Evolutionary conservation across 1,140 invertebrate species (phyloP).

Genomic region (Batillaria attramentaria): DNA sequence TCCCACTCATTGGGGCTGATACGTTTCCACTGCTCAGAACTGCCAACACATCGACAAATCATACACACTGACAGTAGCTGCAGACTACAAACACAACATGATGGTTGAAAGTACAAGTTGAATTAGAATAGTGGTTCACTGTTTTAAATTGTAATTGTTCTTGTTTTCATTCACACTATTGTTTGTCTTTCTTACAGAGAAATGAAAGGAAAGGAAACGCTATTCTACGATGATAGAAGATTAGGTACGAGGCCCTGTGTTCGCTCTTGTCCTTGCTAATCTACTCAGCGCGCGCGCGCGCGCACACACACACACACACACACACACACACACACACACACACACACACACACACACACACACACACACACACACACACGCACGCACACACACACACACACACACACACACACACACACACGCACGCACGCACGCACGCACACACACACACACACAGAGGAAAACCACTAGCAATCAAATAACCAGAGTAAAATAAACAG

Average conservation of each 20-base stretch:
- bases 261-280: too few relatives aligned
- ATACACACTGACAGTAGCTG: background rate
- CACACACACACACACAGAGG: background rate
- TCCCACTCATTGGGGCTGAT: constrained; percentile 86
- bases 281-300: too few relatives aligned
- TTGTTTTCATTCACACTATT: background rate
- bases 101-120: too few relatives aligned
- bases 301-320: background rate
- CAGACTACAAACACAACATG: too few relatives aligned
- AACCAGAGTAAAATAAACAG: background rate
- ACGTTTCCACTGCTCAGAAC: constrained; percentile 30
- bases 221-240: too few relatives aligned
- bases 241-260: too few relatives aligned
- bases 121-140: too few relatives aligned
- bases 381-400: constrained; percentile 4
- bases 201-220: too few relatives aligned
- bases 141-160: too few relatives aligned
- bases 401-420: constrained; percentile 25
- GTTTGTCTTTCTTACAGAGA: too few relatives aligned
- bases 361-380: constrained; percentile 6
- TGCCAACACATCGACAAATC: background rate
- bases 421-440: background rate
- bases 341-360: constrained; percentile 11
- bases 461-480: background rate
- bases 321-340: background rate